phyloP scores from a whole-genome alignment of 2,113 vertebrate genomes.

The Burhinus oedicnemus region DNA sequence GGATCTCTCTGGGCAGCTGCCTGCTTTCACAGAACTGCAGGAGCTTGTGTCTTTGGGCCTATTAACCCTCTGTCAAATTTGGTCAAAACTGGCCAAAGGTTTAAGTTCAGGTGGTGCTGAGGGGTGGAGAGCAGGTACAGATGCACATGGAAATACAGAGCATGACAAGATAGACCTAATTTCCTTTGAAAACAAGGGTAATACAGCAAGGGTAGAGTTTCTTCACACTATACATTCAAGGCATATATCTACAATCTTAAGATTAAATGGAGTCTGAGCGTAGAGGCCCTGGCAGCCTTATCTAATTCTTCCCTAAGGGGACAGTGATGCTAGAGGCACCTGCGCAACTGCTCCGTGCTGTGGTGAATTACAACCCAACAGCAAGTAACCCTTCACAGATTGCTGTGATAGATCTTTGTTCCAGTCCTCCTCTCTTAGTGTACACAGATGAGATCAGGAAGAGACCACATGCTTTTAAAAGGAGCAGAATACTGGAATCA shows the following conservation, averaged over 20 bases:
- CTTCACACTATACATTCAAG: background rate
- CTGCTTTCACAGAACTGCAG: background rate
- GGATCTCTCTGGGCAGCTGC: background rate
- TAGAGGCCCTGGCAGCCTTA: background rate
- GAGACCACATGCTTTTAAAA: background rate
- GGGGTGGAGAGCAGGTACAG: background rate
- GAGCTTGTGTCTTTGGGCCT: background rate
- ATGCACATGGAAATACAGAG: background rate
- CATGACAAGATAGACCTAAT: fast-evolving
- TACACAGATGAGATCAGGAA: background rate
- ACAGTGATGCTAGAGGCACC: background rate
- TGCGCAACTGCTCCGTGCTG: background rate
- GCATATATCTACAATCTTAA: background rate
- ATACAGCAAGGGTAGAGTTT: background rate
- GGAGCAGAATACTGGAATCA: background rate
- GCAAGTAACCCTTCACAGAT: background rate
- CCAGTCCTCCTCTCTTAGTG: background rate
- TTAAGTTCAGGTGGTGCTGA: background rate
- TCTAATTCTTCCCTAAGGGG: background rate
- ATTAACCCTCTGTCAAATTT: background rate
- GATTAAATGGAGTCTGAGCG: background rate
- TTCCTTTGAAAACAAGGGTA: background rate
- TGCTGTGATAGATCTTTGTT: background rate
- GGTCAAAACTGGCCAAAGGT: background rate
- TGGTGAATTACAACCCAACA: constrained; percentile 10